Percentiles rank a stretch among this genome's conserved stretches.
These are phyloP conservation scores for Spea multiplicata DNA, from an alignment of 2,113 vertebrate species.

Conservation along the genomic window DNA sequence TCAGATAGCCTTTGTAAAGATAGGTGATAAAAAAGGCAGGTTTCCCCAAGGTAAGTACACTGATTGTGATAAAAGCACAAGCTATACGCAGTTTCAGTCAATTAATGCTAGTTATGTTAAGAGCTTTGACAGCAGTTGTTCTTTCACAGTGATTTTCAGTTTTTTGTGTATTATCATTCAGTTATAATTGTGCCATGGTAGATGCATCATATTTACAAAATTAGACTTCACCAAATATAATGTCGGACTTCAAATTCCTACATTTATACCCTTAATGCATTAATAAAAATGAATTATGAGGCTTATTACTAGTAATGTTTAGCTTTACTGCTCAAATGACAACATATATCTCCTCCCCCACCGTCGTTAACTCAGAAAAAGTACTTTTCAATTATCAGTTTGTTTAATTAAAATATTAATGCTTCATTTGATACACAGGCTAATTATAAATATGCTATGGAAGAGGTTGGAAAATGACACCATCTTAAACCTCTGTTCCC, in stretches of 20 bases:
- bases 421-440: slow-evolving; percentile 13
- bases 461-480: slow-evolving; percentile 7
- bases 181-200: too few species aligned
- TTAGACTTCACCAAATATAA: background rate
- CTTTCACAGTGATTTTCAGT: too few species aligned
- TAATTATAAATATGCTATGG: slow-evolving; percentile 1
- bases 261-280: background rate
- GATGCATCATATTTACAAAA: too few species aligned
- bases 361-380: slow-evolving; percentile 6
- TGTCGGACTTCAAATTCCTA: background rate
- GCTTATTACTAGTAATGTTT: background rate
- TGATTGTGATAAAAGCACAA: too few species aligned
- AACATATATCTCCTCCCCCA: slow-evolving; percentile 15
- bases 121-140: too few species aligned
- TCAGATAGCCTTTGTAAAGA: too few species aligned
- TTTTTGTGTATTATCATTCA: too few species aligned
- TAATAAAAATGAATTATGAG: slow-evolving; percentile 6
- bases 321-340: background rate
- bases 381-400: slow-evolving; percentile 19
- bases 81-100: too few species aligned
- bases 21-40: too few species aligned
- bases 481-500: background rate
- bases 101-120: too few species aligned
- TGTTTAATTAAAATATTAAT: slow-evolving; percentile 24
- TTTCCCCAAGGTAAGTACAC: too few species aligned